Base-by-base conservation (phyloP, 1,140 invertebrate genomes). In the Lepidotrigona ventralis region DNA sequence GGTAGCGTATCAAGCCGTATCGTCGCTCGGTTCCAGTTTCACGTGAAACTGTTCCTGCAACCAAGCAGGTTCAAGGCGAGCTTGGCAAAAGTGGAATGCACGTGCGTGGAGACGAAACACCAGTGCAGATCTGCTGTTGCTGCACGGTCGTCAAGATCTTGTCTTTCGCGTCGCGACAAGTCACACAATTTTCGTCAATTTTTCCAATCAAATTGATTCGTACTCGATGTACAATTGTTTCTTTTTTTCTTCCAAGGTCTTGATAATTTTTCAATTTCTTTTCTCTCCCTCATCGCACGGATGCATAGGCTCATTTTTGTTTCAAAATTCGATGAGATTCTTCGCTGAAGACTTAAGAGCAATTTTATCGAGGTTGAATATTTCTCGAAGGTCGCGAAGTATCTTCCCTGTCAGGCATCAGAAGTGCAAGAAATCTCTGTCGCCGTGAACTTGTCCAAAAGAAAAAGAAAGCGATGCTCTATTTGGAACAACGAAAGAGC, bases 11-110 rank as follows among this genome's bases (percentile, higher is more conserved):
- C 88, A 88, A 73, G 75, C 76, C 84, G 86, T 86, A 90, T 89
- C 86, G 86, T 79, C 69, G 76, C 71, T 79, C 86, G 89, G 86
- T 89, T 90, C 88, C 84, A 89, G 88, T 90, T 90, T 90, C 89
- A 82, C 88, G 88, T 88, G 88, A 90, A 90, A 90, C 88, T 84
- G 80, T 85, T 79, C 39, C 56, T 72, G 70, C 87, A 72, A 53
- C 68, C 69, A 56, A 63, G 70, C 88, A 89, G 89, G 89, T 90
- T 90, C 89, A 90, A 90, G 89, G 89, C 88, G 58, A 90, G 77
- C 80, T 64, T 56, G 75, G 39, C 39, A 66, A 74, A 56, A 85
- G 74, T 83, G 86, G 83, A 79, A 75, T 71, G 71, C 78, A 78
- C 81, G 72, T 72, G 74, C 71, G 83, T 70, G 69, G 54, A 73